Percentiles rank a stretch among this genome's conserved stretches.
These are phyloP conservation scores for Oxytorus armatus DNA, from an alignment of 2,888 invertebrate species.

Conservation along the genomic window DNA sequence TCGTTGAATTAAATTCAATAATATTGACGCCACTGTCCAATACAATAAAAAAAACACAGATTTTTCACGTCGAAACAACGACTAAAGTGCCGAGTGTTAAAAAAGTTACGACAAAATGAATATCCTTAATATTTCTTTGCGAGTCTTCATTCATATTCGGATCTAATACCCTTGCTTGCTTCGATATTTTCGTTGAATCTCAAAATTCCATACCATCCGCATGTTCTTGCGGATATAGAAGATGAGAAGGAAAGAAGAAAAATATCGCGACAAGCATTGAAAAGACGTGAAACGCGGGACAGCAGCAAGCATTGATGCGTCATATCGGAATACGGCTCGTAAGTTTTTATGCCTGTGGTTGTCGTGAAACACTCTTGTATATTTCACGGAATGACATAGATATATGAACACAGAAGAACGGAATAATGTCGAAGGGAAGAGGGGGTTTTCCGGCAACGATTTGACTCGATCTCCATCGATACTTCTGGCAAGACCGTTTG, in stretches of 20 bases:
- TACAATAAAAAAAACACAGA: neutral
- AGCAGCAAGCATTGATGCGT: conserved; percentile 70
- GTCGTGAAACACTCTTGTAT: conserved; percentile 63
- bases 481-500: conserved; percentile 46
- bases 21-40: too few relatives aligned
- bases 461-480: conserved; percentile 56
- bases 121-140: too few relatives aligned
- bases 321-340: conserved; percentile 74
- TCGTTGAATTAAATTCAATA: too few relatives aligned
- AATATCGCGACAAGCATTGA: conserved; percentile 47
- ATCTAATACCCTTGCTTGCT: neutral
- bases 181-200: conserved; percentile 1
- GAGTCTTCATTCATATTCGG: neutral
- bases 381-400: conserved; percentile 53
- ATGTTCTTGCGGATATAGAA: conserved; percentile 65
- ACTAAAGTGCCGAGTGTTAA: too few relatives aligned
- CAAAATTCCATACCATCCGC: conserved; percentile 24
- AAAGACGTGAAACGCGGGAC: conserved; percentile 59
- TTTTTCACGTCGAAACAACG: too few relatives aligned
- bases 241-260: conserved; percentile 9
- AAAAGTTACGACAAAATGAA: too few relatives aligned
- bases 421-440: conserved; percentile 17
- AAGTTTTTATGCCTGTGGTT: conserved; percentile 74
- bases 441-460: conserved; percentile 22
- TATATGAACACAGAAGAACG: conserved; percentile 1